Evolutionary conservation across 2,113 vertebrate genomes (phyloP).

Genomic region (Pantherophis guttatus): DNA sequence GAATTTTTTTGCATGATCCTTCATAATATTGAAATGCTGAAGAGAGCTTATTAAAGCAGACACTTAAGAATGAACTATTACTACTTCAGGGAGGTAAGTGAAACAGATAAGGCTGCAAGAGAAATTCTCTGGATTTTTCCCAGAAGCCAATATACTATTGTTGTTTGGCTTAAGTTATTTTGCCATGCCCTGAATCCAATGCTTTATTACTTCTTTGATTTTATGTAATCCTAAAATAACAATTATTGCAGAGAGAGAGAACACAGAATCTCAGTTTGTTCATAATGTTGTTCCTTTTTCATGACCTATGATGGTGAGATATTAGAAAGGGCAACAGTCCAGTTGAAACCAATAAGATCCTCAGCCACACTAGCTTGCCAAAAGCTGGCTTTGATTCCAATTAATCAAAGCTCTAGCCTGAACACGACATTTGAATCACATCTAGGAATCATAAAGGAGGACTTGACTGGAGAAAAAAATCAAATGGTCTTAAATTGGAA

Average conservation of each 20-base stretch:
- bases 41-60: not conserved
- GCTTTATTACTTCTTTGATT: not conserved
- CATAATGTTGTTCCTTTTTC: not conserved
- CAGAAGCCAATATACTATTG: not conserved
- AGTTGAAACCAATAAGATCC: not conserved
- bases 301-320: not conserved
- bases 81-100: not conserved
- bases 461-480: not conserved
- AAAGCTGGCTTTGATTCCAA: not conserved
- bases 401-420: not conserved
- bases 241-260: not conserved
- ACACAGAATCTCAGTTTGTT: not conserved
- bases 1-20: not conserved
- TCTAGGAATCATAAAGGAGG: not conserved
- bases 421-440: not conserved
- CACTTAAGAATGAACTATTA: not conserved
- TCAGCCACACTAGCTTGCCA: not conserved
- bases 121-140: not conserved
- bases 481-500: not conserved
- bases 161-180: not conserved
- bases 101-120: not conserved
- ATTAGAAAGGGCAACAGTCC: not conserved
- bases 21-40: slow-evolving; percentile 13
- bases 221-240: not conserved
- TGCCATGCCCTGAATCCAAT: not conserved